Evolutionary conservation across 2,113 vertebrate species (phyloP).

Genomic region (Mystacornis crossleyi): DNA sequence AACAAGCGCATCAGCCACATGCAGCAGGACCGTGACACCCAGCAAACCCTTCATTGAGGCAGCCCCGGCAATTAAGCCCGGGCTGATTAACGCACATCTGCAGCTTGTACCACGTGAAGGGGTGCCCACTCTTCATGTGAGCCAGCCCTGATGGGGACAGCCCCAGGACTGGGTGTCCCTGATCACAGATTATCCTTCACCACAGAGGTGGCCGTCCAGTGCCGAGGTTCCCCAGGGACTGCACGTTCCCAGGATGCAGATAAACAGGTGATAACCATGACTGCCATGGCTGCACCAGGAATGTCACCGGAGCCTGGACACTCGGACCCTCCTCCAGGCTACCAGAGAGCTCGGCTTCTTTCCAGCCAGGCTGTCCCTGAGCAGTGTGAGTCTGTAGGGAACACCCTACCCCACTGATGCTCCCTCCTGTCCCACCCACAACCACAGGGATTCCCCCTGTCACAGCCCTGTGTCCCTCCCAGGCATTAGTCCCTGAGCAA

Average conservation of each 20-base stretch:
- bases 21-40: fast-evolving
- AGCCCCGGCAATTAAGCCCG: not conserved
- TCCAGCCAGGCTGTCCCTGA: not conserved
- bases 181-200: not conserved
- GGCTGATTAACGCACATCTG: not conserved
- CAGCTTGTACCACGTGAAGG: not conserved
- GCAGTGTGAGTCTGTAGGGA: not conserved
- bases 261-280: fast-evolving
- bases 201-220: fast-evolving
- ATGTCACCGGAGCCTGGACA: fast-evolving
- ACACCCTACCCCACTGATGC: fast-evolving
- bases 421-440: not conserved
- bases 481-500: conserved; percentile 2
- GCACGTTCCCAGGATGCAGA: not conserved
- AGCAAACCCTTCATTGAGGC: not conserved
- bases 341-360: not conserved
- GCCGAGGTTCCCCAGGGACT: not conserved
- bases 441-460: not conserved
- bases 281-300: not conserved
- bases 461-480: not conserved
- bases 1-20: fast-evolving
- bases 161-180: not conserved
- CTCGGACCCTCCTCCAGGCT: not conserved
- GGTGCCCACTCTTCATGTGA: not conserved
- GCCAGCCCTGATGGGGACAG: not conserved